Conservation (phyloP, 2,113 vertebrate genomes). For the Semicossyphus pulcher region DNA sequence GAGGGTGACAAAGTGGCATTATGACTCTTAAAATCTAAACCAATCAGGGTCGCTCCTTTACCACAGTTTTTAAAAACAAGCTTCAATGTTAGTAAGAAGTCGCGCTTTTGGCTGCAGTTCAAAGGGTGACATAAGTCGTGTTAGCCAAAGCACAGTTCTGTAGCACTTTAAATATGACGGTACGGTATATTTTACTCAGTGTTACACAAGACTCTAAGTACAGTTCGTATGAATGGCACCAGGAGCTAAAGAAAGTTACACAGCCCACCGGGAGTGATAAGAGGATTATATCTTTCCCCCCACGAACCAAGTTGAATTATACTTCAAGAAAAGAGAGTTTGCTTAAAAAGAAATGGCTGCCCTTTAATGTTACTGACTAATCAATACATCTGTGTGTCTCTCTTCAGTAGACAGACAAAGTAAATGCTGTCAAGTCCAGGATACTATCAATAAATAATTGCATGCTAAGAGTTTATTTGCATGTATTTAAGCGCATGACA, state of each 20-base stretch:
- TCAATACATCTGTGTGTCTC: background rate
- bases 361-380: no score
- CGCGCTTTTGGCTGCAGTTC: background rate
- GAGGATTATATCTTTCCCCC: constrained; percentile 46
- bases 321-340: no score
- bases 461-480: no score
- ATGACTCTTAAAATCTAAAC: no score
- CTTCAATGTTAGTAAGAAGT: background rate
- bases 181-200: background rate
- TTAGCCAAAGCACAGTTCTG: constrained; percentile 10
- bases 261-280: constrained; percentile 30
- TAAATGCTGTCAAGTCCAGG: background rate
- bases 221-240: constrained; percentile 5
- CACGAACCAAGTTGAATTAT: no score
- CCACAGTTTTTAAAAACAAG: no score
- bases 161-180: constrained; percentile 13
- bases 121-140: background rate
- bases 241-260: constrained; percentile 51
- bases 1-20: background rate
- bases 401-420: background rate
- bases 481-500: no score
- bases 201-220: background rate
- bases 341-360: no score
- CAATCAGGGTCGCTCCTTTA: no score
- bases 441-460: no score